Base-by-base conservation (phyloP, 1,140 invertebrate species). In the Leucophenga varia region DNA sequence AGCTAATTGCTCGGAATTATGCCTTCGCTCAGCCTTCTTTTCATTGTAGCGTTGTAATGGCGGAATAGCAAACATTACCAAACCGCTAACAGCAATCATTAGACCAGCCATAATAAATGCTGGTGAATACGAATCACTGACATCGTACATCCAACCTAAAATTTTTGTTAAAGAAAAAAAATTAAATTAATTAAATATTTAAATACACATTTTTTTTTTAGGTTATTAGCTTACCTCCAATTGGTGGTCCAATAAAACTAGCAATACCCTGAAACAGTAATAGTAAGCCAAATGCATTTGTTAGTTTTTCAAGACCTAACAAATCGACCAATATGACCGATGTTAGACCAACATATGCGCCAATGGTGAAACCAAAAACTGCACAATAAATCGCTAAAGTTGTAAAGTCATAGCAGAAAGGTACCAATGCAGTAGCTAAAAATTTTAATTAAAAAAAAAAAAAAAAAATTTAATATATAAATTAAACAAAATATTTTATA, bases 231-330 rank as follows among this genome's bases (percentile, higher is more conserved):
- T 77, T 82, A 93, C 91, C 93, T 74, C 87, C 90, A 52, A 95
- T 82, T 14, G 93, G 93, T 45, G 93, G 86, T 36, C 93, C 93
- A 42, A 93, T 80, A 4, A 95, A 80, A 10, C 91, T 91, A 10
- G 93, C 93, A 31, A 95, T 83, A 16, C 93, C 93, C 81, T 96
- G 92, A 77, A 95, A 95, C 8, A 96, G 80, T 45, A 94, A 77
- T 5, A 96, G 77, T 6, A 96, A 77, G n/a, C 93, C 93, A 75
- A 96, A 96, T 1, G 92, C 91, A 74, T 95, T 95, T 0, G 93
- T 95, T 22, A 97, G 77, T 59, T 84, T 88, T 34, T 95, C 90
- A 38, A 95, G 75, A 6, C 93, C 91, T 40, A 95, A 74, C 21
- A 95, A 79, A 74, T 95, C 91, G 2, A 93, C 90, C 37, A 94